These are phyloP conservation scores for Nomada fabriciana DNA, from an alignment of 2,888 invertebrate genomes.

Conservation along the genomic window DNA sequence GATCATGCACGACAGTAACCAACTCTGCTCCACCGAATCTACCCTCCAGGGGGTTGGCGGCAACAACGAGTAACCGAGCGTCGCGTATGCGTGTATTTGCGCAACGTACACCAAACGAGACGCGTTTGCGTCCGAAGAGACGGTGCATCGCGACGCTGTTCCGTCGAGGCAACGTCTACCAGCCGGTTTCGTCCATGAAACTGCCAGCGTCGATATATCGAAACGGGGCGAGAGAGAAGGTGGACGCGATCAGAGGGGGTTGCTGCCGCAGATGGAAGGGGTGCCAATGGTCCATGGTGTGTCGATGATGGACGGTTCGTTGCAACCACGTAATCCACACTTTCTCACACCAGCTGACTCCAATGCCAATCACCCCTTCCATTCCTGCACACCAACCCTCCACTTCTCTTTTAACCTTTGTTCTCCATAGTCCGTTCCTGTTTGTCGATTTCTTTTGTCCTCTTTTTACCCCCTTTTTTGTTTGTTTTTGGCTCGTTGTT, in stretches of 20 bases:
- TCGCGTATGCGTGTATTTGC: slow-evolving; percentile 14
- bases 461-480: not conserved
- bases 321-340: slow-evolving; percentile 70
- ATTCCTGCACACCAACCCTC: not conserved
- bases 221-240: slow-evolving; percentile 48
- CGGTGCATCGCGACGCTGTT: slow-evolving; percentile 76
- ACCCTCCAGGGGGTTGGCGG: not conserved
- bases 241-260: slow-evolving; percentile 63
- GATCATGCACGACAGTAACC: slow-evolving; percentile 1
- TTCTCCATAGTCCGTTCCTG: not conserved
- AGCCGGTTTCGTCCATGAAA: slow-evolving; percentile 66
- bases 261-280: slow-evolving; percentile 30
- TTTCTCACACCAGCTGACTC: slow-evolving; percentile 61
- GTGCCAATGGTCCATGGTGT: slow-evolving; percentile 66
- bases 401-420: slow-evolving; percentile 16
- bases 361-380: slow-evolving; percentile 38
- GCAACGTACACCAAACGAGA: slow-evolving; percentile 74
- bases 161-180: slow-evolving; percentile 57
- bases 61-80: not conserved
- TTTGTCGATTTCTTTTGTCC: not conserved
- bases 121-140: slow-evolving; percentile 78
- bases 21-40: slow-evolving; percentile 1
- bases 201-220: slow-evolving; percentile 55
- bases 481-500: not conserved
- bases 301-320: slow-evolving; percentile 64